Percentiles rank a stretch among this genome's conserved stretches.
These are phyloP conservation scores for Melieria crassipennis DNA, from an alignment of 2,888 invertebrate genomes.

Conservation along the genomic window DNA sequence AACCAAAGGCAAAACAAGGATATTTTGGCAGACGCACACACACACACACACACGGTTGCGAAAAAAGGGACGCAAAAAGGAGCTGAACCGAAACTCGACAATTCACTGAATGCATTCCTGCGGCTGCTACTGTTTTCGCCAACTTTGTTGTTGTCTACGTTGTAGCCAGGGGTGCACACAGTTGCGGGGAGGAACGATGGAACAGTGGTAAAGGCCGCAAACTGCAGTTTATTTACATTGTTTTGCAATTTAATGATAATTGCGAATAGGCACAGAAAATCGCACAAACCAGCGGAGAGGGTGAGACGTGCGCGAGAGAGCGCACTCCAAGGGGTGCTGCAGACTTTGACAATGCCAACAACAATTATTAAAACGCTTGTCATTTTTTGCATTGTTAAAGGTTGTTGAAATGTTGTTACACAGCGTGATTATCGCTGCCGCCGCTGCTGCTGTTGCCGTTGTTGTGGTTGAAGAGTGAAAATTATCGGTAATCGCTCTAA, in stretches of 20 bases:
- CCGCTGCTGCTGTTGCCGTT: constrained; percentile 10
- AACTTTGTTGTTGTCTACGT: constrained; percentile 2
- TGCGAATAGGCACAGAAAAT: constrained; percentile 17
- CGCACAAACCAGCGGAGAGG: too few relatives aligned
- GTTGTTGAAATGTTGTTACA: constrained; percentile 5
- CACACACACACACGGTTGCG: constrained; percentile 1
- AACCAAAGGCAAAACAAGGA: neutral
- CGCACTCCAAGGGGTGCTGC: too few relatives aligned
- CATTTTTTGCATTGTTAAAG: neutral
- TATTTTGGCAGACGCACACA: constrained; percentile 2
- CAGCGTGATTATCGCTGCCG: constrained; percentile 10
- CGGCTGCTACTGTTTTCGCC: neutral
- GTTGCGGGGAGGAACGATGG: neutral
- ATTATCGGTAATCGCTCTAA: too few relatives aligned
- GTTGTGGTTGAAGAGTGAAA: too few relatives aligned
- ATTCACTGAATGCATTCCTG: neutral
- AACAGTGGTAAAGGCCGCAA: constrained; percentile 12
- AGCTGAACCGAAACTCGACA: constrained; percentile 2
- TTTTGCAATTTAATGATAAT: constrained; percentile 31
- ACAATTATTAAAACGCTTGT: neutral
- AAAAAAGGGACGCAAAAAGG: neutral
- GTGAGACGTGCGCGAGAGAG: too few relatives aligned
- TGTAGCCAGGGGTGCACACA: too few relatives aligned
- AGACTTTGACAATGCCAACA: too few relatives aligned
- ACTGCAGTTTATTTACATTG: constrained; percentile 30